Evolutionary conservation across 2,888 invertebrate species (phyloP).

Genomic region (Eupithecia pulchellata): DNA sequence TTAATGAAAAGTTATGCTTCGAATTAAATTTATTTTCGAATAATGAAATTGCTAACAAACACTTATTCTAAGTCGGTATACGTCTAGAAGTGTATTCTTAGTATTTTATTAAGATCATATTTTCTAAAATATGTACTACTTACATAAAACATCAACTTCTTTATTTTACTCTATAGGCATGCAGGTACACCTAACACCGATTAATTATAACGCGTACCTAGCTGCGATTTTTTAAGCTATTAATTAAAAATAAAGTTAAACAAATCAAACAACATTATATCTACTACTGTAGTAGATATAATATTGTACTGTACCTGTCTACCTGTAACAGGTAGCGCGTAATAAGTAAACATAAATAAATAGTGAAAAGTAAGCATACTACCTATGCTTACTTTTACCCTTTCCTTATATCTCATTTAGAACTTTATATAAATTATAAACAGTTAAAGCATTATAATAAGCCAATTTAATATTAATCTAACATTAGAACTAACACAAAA

Average conservation of each 20-base stretch:
- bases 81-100: background rate
- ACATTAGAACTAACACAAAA: background rate
- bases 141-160: no score
- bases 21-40: conserved; percentile 6
- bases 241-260: background rate
- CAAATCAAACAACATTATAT: background rate
- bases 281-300: no score
- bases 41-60: background rate
- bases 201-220: background rate
- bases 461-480: background rate
- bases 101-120: background rate
- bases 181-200: no score
- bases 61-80: background rate
- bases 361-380: no score
- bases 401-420: background rate
- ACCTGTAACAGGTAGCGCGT: background rate
- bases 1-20: background rate
- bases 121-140: no score
- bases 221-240: background rate
- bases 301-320: no score
- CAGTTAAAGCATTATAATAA: background rate
- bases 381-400: background rate
- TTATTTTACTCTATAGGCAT: no score
- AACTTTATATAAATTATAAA: background rate
- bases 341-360: no score